Evolutionary conservation across 2,113 vertebrate species (phyloP), one percentile per base, ranked within the genome.

Genomic region (Mellivora capensis): DNA sequence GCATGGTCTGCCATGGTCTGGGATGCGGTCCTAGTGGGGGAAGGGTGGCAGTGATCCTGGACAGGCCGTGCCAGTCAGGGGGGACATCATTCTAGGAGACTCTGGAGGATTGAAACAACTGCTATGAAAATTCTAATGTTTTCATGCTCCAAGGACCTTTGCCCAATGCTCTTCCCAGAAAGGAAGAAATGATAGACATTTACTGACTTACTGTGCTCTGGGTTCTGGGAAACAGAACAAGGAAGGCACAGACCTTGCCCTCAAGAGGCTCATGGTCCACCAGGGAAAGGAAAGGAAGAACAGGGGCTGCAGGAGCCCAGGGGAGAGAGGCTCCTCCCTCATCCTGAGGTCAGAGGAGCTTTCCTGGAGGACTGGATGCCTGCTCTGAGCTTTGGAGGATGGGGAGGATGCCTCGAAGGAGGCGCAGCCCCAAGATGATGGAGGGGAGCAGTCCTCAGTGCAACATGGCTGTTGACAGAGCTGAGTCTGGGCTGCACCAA

Each of bases 161-260:
- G 27, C 71, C 90, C 69, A 54, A 47, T 67, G 85, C 5, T 23
- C 18, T 93, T 97, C 91, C 86, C 59, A 71, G 91, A 94, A 93
- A 96, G 37, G 62, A 94, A 92, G 81, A 54, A 69, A 84, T 62
- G 42, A 62, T 62, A 72, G 87, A 81, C 15, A 57, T 61, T 87
- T 61, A 23, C 12, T 79, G 52, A 72, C 42, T n/a, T 80, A 49
- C 79, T 42, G 7, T 42, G 69, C 27, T 17, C 44, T 15, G 13
- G 54, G 17, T 54, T 49, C 81, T 57, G 67, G 88, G 85, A 47
- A 76, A 42, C 3, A 17, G 71, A 86, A 72, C 34, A n/a, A 52
- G 76, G 34, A 42, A 87, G 61, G 42, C 61, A 67, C 5, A 90
- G 25, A 34, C 14, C 49, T 29, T 79, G 44, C 42, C 74, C 49